phyloP scores from a whole-genome alignment of 2,888 invertebrate genomes.

The Drosophila flavopinicola region DNA sequence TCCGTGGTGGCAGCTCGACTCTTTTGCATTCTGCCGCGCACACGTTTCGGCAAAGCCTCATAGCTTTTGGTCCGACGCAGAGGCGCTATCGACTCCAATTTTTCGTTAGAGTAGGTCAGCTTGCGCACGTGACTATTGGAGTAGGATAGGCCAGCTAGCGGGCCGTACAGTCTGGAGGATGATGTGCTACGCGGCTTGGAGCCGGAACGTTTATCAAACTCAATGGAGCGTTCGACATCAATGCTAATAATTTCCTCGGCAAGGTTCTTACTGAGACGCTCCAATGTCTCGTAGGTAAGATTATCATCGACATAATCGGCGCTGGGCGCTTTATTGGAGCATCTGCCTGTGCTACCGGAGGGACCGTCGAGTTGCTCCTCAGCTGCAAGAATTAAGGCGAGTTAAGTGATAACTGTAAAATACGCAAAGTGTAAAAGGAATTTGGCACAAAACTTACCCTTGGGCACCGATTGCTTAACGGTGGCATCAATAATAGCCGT shows the following conservation, averaged over 20 bases:
- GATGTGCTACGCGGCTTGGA: conserved; percentile 57
- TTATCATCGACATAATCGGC: conserved; percentile 36
- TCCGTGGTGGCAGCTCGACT: conserved; percentile 35
- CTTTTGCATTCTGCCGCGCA: neutral
- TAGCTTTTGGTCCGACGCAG: conserved; percentile 51
- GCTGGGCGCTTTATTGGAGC: neutral
- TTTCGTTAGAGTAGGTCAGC: conserved; percentile 60
- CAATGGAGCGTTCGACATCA: conserved; percentile 61
- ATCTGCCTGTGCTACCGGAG: conserved; percentile 14
- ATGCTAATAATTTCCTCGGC: conserved; percentile 59
- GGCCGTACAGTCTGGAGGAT: conserved; percentile 17
- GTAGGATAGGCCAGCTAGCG: neutral
- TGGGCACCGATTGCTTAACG: conserved; percentile 22
- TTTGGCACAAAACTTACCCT: conserved; percentile 60
- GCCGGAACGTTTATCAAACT: conserved; percentile 56
- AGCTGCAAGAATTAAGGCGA: conserved; percentile 35
- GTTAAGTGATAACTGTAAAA: conserved; percentile 26
- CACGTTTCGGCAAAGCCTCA: conserved; percentile 16
- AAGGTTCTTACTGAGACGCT: conserved; percentile 54
- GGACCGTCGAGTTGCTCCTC: conserved; percentile 13
- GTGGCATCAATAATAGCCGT: conserved; percentile 27
- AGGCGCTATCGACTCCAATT: conserved; percentile 20
- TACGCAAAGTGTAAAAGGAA: conserved; percentile 2
- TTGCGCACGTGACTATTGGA: conserved; percentile 56
- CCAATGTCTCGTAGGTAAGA: conserved; percentile 55